These are phyloP conservation scores for Emydura subglobosa DNA, from an alignment of 2,113 vertebrate species.

Conservation along the genomic window DNA sequence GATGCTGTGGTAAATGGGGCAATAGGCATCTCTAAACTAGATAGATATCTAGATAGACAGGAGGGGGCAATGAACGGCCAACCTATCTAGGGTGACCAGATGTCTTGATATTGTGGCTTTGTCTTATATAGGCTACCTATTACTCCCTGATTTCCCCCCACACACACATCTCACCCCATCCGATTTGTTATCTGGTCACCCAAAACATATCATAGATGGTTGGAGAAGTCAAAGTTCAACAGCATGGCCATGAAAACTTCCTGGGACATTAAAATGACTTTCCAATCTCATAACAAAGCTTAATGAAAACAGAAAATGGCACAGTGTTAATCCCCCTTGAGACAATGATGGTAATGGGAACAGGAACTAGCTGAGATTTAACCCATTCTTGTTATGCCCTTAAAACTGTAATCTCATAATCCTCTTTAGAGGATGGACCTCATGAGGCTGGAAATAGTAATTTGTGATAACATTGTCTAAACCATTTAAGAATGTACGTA, in stretches of 20 bases:
- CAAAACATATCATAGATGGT: neutral
- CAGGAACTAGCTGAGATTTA: constrained; percentile 40
- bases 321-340: constrained; percentile 45
- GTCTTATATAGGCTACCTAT: no score
- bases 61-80: neutral
- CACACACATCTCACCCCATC: no score
- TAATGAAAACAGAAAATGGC: constrained; percentile 49
- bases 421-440: constrained; percentile 56
- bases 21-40: neutral
- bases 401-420: constrained; percentile 69
- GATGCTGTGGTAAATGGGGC: neutral
- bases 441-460: constrained; percentile 38
- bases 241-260: neutral
- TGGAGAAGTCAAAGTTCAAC: neutral
- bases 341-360: constrained; percentile 51
- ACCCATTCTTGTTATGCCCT: constrained; percentile 61
- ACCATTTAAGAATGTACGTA: constrained; percentile 29
- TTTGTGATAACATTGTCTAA: constrained; percentile 59
- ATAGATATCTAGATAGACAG: neutral
- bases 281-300: constrained; percentile 51
- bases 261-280: constrained; percentile 1
- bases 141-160: no score
- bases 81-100: neutral
- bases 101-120: no score
- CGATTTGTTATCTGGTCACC: no score